Conservation (phyloP, 2,113 vertebrate species). For the Passer montanus region DNA sequence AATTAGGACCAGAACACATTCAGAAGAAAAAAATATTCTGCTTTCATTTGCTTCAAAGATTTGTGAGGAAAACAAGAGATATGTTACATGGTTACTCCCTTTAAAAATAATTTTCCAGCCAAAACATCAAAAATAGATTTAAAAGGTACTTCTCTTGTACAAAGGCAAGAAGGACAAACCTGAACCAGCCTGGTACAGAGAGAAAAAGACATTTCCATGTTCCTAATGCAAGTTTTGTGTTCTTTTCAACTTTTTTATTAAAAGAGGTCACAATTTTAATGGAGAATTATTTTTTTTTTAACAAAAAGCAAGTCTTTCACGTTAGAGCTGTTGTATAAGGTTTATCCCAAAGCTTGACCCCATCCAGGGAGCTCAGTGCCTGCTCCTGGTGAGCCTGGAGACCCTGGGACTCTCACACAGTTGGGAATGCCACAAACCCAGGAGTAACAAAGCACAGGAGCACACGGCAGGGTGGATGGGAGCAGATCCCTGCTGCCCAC, state of each 20-base stretch:
- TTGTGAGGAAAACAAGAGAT: background rate
- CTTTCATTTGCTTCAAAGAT: background rate
- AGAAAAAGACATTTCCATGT: background rate
- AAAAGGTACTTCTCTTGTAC: background rate
- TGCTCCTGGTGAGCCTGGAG: accelerated
- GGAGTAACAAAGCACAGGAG: background rate
- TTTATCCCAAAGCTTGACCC: background rate
- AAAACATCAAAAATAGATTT: background rate
- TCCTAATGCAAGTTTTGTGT: background rate
- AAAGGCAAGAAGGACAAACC: background rate
- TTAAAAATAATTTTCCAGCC: background rate
- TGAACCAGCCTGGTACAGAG: background rate
- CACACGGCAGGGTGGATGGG: accelerated
- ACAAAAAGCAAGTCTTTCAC: background rate
- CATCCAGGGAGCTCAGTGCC: background rate
- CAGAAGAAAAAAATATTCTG: background rate
- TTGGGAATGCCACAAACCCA: accelerated
- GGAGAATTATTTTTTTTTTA: background rate
- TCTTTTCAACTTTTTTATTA: background rate
- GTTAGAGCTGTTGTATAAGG: background rate
- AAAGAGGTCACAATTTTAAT: background rate
- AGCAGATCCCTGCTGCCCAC: background rate
- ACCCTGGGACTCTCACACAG: accelerated
- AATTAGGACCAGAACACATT: accelerated
- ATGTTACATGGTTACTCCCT: background rate